Percentiles rank a stretch among this genome's conserved stretches.
These are phyloP conservation scores for Sarcophaga carnaria DNA, from an alignment of 2,888 invertebrate genomes.

Conservation along the genomic window DNA sequence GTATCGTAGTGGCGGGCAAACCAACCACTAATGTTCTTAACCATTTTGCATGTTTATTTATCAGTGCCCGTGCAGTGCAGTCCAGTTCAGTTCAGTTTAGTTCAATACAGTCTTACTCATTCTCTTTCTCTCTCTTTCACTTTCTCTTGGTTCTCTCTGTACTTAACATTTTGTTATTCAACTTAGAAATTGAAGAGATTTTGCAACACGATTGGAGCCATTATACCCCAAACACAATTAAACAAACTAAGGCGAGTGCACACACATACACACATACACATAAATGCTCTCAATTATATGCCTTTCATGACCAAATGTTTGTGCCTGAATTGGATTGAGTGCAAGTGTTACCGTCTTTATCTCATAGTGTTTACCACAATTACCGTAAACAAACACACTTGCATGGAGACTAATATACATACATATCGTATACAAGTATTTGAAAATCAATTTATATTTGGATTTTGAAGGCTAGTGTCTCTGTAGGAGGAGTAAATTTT, in stretches of 20 bases:
- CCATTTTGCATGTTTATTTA: too few relatives aligned
- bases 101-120: neutral
- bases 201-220: conserved; percentile 35
- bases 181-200: conserved; percentile 34
- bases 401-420: too few relatives aligned
- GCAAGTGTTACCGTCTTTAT: neutral
- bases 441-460: neutral
- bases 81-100: too few relatives aligned
- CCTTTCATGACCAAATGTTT: neutral
- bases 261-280: neutral
- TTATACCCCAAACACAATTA: neutral
- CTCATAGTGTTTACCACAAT: neutral
- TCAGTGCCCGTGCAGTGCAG: too few relatives aligned
- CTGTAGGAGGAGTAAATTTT: neutral
- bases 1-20: too few relatives aligned
- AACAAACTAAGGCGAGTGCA: neutral
- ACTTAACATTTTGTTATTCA: conserved; percentile 7
- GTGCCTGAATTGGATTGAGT: neutral
- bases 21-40: too few relatives aligned
- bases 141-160: neutral
- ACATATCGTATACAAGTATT: neutral
- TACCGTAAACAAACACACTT: neutral
- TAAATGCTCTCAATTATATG: neutral
- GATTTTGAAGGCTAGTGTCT: neutral
- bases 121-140: neutral